phyloP scores from a whole-genome alignment of 2,113 vertebrate species.

The Ardeotis arabs region DNA sequence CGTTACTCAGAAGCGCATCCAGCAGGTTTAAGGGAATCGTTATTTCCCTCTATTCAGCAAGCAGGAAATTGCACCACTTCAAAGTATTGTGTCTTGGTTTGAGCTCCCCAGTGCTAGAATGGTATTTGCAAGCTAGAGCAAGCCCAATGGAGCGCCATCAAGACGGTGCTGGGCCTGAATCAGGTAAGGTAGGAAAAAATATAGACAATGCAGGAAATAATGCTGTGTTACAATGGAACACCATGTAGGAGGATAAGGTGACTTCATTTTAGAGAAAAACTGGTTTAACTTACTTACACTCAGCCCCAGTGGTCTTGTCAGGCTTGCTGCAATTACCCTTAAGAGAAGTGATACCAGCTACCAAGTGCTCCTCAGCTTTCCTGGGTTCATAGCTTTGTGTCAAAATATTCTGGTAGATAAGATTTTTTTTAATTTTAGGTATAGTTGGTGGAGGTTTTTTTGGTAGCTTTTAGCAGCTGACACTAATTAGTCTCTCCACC shows the following conservation, averaged over 20 bases:
- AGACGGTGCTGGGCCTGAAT: neutral
- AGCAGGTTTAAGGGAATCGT: neutral
- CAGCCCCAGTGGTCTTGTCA: neutral
- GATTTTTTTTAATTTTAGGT: neutral
- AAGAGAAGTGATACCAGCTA: neutral
- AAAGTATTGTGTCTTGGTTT: neutral
- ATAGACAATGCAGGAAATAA: rapidly evolving
- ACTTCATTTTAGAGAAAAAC: neutral
- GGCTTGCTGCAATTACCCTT: neutral
- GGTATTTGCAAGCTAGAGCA: neutral
- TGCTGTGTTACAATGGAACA: neutral
- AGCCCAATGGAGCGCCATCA: neutral
- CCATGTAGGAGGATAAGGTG: neutral
- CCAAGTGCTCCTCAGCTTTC: neutral
- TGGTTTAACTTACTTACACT: neutral
- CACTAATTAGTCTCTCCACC: neutral
- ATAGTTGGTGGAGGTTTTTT: neutral
- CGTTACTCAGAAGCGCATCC: neutral
- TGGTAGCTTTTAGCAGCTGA: neutral
- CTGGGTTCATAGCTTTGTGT: neutral
- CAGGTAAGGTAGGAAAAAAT: neutral
- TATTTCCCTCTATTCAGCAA: neutral
- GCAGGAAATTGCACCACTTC: neutral
- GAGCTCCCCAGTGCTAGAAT: neutral
- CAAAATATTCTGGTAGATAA: neutral